Base-by-base conservation (phyloP, 1,140 invertebrate genomes). In the Heliconius himera region DNA sequence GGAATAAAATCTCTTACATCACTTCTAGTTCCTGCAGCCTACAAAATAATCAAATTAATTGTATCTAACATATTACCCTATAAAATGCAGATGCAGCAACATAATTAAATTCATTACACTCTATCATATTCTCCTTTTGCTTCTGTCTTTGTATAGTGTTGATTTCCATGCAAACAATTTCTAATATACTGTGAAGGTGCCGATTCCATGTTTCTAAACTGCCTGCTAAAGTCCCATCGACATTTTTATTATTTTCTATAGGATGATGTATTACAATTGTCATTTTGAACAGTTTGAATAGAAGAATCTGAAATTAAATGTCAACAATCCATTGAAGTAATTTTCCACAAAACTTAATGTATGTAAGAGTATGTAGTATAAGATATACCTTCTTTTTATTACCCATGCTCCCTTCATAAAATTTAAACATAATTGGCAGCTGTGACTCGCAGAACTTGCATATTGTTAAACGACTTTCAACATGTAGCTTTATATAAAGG, bases 381-480 rank as follows among this genome's bases (percentile, higher is more conserved):
- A 20, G 72, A 5, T 29, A 38, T 85, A 92, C 93, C 90, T 94
- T 94, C 76, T 90, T 92, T 82, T 90, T 93, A 41, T 84, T 80
- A 72, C 93, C 90, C 78, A 89, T 78, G 77, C 85, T 93, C 77
- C 85, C 86, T 76, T 91, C 88, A 85, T 94, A 94, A 78, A 86
- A 89, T 78, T 92, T 87, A 72, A 93, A 86, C 74, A 92, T 76
- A 26, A 81, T 80, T 49, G 87, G 84, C 66, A 92, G 83, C 41
- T 88, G 73, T 18, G 26, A 85, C 83, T 94, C 91, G 36, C 82
- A 84, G 75, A 93, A 93, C 51, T 91, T 82, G 66, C 93, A 93
- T 76, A 91, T 85, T 13, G 86, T 82, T 38, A 91, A 74, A 1
- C 88, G 85, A 73, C 85, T 83, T 82, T 93, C 93, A 56, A 86